Conservation (phyloP, 2,113 vertebrate species). For the Hippopotamus amphibius region DNA sequence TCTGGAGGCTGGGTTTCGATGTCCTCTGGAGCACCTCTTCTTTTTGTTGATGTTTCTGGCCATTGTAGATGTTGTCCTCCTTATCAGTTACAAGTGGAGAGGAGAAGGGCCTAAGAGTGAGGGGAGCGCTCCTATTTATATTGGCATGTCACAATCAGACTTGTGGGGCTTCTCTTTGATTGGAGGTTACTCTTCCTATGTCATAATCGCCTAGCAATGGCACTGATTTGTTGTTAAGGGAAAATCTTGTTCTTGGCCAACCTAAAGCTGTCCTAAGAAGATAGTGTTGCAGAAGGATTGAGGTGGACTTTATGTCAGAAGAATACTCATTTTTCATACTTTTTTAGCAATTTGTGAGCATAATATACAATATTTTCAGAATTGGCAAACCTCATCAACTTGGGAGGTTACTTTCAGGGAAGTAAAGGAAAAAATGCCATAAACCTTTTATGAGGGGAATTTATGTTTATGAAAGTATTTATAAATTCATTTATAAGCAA, state of each 20-base stretch:
- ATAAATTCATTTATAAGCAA: slow-evolving; percentile 47
- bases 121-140: not conserved
- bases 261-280: not conserved
- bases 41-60: slow-evolving; percentile 16
- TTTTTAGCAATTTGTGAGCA: not conserved
- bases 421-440: not conserved
- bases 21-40: not conserved
- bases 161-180: slow-evolving; percentile 52
- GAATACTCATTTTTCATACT: not conserved
- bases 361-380: slow-evolving; percentile 9
- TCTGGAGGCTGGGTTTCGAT: not conserved
- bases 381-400: not conserved
- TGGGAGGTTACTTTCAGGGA: not conserved
- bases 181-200: slow-evolving; percentile 53
- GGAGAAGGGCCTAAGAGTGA: not conserved
- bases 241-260: not conserved
- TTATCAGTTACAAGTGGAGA: slow-evolving; percentile 23
- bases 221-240: not conserved
- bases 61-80: slow-evolving; percentile 71
- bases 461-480: slow-evolving; percentile 23
- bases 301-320: not conserved
- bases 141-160: slow-evolving; percentile 31
- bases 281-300: not conserved
- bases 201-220: slow-evolving; percentile 63
- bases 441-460: not conserved